These are phyloP conservation scores for Meandrusa payeni DNA, from an alignment of 2,888 invertebrate species.

Conservation along the genomic window DNA sequence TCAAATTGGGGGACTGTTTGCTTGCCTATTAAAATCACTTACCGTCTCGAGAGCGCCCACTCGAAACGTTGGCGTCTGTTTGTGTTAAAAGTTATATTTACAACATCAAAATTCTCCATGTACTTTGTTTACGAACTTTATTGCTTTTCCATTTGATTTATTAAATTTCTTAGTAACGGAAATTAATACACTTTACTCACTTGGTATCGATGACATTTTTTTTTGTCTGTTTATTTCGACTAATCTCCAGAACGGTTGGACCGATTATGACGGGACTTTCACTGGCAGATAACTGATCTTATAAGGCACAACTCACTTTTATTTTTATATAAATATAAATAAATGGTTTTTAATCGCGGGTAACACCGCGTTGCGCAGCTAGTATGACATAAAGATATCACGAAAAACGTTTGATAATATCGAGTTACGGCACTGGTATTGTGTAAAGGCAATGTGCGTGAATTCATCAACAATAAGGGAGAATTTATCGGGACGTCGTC, in stretches of 20 bases:
- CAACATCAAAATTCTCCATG: slow-evolving; percentile 38
- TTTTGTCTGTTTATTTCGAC: too few species aligned
- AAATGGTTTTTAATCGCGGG: too few species aligned
- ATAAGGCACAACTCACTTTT: too few species aligned
- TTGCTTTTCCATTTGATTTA: slow-evolving; percentile 1
- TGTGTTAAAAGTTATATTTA: slow-evolving; percentile 45
- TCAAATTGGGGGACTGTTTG: slow-evolving; percentile 73
- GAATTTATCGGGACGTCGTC: slow-evolving; percentile 42
- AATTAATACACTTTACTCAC: too few species aligned
- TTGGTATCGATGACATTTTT: too few species aligned
- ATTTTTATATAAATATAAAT: too few species aligned
- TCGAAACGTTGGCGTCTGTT: slow-evolving; percentile 46
- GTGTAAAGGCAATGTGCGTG: slow-evolving; percentile 56
- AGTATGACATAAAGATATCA: too few species aligned
- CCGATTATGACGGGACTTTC: too few species aligned
- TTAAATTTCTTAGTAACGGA: too few species aligned
- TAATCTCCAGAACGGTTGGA: too few species aligned
- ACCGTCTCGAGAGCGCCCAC: slow-evolving; percentile 53
- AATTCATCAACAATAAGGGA: slow-evolving; percentile 50
- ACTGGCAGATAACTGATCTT: too few species aligned
- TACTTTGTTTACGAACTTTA: slow-evolving; percentile 7
- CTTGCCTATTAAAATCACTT: slow-evolving; percentile 76
- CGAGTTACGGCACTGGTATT: slow-evolving; percentile 41
- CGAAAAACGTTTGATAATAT: slow-evolving; percentile 38
- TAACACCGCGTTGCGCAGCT: too few species aligned